Evolutionary conservation across 2,888 invertebrate species (phyloP), one percentile per base, ranked within the genome.

Genomic region (Pemphredon lugubris): DNA sequence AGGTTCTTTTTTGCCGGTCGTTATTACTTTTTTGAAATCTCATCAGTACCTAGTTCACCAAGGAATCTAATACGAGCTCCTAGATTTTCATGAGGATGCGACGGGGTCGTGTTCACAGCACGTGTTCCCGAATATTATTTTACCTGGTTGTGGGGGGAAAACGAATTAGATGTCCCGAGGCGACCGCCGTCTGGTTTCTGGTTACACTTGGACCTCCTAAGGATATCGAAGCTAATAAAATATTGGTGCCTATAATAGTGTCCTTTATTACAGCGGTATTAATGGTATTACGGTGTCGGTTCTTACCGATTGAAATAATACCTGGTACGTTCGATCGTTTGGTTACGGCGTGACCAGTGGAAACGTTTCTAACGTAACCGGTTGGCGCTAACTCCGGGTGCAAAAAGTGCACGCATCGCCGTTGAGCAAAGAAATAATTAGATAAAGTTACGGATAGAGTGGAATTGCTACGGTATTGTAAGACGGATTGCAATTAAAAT

Each of bases 101-200:
- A 39, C 20, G 42, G 47, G 70, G 50, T 81, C 79, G 73, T 66
- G 68, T 84, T 81, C 73, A 50, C 66, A 61, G 72, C 79, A 77
- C 79, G 77, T 77, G 76, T 82, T 77, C 50, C 70, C 72, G 75
- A 78, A 84, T 84, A 84, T 85, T 84, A 84, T 82, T 84, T 85
- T 84, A 84, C 85, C 75, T 77, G 75, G 45, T 67, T 55, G 69
- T 42, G 66, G 59, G 54, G 57, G 77, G 76, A 71, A n/a, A 81
- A 83, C 80, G 85, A 87, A 87, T 86, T 88, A 85, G 86, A 85
- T 83, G 81, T 78, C 84, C 83, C 61, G 80, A 75, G 76, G 83
- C 75, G 82, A 78, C 65, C 75, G 53, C 48, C 65, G 76, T 65
- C 68, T 61, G 85, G 87, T 87, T 84, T 88, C 81, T 76, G 81